These are phyloP conservation scores for Malaclemys terrapin DNA, from an alignment of 2,113 vertebrate genomes.

Conservation along the genomic window DNA sequence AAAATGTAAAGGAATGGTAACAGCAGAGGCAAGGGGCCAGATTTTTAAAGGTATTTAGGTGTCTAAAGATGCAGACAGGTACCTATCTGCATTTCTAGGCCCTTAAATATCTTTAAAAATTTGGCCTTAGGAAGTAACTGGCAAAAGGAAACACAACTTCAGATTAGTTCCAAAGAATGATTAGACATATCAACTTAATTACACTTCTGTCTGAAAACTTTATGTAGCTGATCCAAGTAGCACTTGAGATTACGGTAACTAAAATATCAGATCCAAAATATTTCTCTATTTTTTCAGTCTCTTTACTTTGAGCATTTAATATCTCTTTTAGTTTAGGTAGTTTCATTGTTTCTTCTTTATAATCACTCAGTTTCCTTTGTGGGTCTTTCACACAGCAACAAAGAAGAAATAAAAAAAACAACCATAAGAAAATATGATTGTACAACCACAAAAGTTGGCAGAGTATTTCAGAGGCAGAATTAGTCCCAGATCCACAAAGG, in stretches of 20 bases:
- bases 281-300: background rate
- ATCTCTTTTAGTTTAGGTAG: background rate
- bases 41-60: background rate
- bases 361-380: background rate
- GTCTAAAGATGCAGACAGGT: background rate
- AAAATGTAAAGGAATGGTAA: constrained; percentile 23
- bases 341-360: background rate
- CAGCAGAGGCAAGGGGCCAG: background rate
- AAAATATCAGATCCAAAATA: background rate
- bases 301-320: background rate
- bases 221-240: background rate
- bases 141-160: background rate
- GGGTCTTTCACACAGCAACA: background rate
- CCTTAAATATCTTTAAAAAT: background rate
- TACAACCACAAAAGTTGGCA: background rate
- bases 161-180: constrained; percentile 27
- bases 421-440: background rate
- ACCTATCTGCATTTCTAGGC: constrained; percentile 5
- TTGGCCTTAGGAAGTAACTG: background rate
- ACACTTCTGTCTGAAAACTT: background rate
- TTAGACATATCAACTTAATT: background rate
- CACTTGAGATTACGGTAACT: background rate
- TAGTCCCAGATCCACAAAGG: background rate
- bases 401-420: background rate
- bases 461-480: background rate